phyloP scores from a whole-genome alignment of 1,140 invertebrate species.

The Homalodisca vitripennis region DNA sequence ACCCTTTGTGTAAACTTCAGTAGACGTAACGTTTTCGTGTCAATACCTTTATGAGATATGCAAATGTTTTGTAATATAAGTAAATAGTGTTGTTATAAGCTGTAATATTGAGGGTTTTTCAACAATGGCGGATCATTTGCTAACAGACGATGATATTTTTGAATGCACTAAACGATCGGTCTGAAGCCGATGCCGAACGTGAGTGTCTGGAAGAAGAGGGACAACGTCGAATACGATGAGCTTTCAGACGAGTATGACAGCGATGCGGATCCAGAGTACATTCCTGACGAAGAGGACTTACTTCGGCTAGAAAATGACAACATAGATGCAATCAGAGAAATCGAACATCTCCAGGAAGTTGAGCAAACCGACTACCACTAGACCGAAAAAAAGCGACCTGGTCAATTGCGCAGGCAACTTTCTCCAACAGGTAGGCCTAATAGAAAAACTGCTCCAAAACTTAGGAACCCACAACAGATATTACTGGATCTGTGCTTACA shows the following conservation, averaged over 20 bases:
- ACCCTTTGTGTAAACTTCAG: slow-evolving; percentile 19
- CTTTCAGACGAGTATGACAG: slow-evolving; percentile 10
- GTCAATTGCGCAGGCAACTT: neutral
- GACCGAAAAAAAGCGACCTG: slow-evolving; percentile 21
- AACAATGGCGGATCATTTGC: slow-evolving; percentile 6
- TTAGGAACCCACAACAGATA: neutral
- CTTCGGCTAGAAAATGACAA: neutral
- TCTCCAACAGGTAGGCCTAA: slow-evolving; percentile 4
- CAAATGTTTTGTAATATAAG: neutral
- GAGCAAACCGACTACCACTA: slow-evolving; percentile 19
- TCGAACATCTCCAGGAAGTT: neutral
- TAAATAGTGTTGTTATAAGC: neutral
- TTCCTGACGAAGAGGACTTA: neutral
- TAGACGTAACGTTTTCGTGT: slow-evolving; percentile 15
- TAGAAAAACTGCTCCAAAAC: neutral
- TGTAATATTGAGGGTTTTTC: neutral
- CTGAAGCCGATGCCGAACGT: slow-evolving; percentile 11
- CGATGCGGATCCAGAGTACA: slow-evolving; percentile 6
- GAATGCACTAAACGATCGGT: neutral
- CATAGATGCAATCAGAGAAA: neutral
- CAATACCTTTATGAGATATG: slow-evolving; percentile 15
- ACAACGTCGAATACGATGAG: slow-evolving; percentile 9
- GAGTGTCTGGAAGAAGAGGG: slow-evolving; percentile 20
- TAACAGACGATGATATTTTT: slow-evolving; percentile 5
- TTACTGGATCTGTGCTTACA: neutral